A percentile compares a stretch with the other conserved stretches of the same genome.
Conservation (phyloP, 2,113 vertebrate genomes). For the Xenus cinereus region DNA sequence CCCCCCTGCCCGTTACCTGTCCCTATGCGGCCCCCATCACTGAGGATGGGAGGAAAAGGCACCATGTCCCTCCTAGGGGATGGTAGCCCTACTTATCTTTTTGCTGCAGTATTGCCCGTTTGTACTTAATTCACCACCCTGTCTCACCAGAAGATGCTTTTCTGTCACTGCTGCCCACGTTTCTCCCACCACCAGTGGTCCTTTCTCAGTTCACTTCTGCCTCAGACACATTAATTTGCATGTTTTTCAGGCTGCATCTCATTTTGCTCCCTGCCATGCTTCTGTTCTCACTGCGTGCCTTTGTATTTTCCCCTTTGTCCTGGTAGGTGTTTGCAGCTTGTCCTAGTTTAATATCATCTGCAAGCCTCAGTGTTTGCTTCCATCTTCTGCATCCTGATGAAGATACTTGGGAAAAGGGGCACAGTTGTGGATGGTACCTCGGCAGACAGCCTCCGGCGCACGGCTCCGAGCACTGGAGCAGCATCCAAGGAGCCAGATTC, state of each 20-base stretch:
- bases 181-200: background rate
- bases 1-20: background rate
- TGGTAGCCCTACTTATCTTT: background rate
- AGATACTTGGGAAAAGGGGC: background rate
- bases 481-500: background rate
- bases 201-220: background rate
- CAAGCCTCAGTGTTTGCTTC: background rate
- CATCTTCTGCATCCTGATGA: background rate
- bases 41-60: background rate
- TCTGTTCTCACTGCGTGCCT: background rate
- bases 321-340: background rate
- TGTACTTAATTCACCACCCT: background rate
- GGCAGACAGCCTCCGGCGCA: accelerated
- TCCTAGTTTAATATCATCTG: background rate
- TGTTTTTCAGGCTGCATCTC: background rate
- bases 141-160: background rate
- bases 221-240: background rate
- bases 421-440: background rate
- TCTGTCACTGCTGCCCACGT: background rate
- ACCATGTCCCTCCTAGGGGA: accelerated
- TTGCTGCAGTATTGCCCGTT: background rate
- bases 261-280: background rate
- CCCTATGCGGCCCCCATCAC: background rate
- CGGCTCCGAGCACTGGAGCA: background rate
- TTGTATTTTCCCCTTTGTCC: background rate